These are phyloP conservation scores for Drosophila subobscura DNA, from an alignment of 1,140 invertebrate species.

Conservation along the genomic window DNA sequence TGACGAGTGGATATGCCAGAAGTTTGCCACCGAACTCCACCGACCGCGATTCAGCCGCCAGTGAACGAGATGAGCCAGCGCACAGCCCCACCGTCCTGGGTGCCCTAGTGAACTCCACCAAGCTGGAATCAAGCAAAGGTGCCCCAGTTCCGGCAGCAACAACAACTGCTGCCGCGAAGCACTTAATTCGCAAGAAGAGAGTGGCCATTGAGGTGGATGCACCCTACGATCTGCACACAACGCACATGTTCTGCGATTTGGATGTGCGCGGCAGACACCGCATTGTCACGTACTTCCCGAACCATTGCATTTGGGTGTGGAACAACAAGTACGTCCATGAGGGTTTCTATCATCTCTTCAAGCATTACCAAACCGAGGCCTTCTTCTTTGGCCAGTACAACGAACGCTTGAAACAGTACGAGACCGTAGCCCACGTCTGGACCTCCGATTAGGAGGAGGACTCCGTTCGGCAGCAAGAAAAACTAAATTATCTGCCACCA, in stretches of 20 bases:
- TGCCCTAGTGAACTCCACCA: neutral
- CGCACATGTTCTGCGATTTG: constrained; percentile 36
- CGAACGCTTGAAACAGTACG: too few species aligned
- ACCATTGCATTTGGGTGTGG: constrained; percentile 35
- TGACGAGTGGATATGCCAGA: too few species aligned
- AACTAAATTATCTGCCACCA: too few species aligned
- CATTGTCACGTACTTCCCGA: constrained; percentile 8
- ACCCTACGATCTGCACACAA: constrained; percentile 11
- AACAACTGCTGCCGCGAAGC: neutral
- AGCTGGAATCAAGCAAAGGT: too few species aligned
- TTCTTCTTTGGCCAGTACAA: constrained; percentile 21
- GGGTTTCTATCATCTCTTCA: constrained; percentile 24
- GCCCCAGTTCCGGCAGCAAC: too few species aligned
- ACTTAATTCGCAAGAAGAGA: constrained; percentile 17
- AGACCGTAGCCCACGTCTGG: too few species aligned
- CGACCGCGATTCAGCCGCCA: too few species aligned
- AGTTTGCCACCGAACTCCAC: too few species aligned
- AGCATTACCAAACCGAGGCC: constrained; percentile 12
- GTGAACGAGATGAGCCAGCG: too few species aligned
- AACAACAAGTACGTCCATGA: constrained; percentile 15
- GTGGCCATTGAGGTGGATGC: neutral
- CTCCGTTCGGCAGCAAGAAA: too few species aligned
- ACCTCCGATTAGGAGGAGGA: too few species aligned
- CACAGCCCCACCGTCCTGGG: neutral
- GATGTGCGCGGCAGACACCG: neutral